Percentiles rank a stretch among this genome's conserved stretches.
These are phyloP conservation scores for Panthera leo DNA, from an alignment of 2,113 vertebrate genomes.

Conservation along the genomic window DNA sequence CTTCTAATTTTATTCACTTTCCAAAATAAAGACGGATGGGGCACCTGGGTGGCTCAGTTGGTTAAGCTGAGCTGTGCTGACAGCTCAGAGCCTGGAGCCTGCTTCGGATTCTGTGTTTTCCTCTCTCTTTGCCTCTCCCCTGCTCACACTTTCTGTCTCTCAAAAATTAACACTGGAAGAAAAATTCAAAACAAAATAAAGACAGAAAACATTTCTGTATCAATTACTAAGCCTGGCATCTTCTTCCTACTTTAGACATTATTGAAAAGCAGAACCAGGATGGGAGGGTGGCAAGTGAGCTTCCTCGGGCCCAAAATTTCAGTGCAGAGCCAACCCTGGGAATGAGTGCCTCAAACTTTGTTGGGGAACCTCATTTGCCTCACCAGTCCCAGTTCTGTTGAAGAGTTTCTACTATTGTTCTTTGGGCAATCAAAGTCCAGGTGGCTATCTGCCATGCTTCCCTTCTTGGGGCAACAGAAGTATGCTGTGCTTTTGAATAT, in stretches of 20 bases:
- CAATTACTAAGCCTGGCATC: neutral
- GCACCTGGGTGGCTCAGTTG: no score
- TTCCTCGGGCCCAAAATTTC: neutral
- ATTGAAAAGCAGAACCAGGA: neutral
- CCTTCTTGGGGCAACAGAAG: neutral
- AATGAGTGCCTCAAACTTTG: neutral
- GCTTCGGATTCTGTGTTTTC: no score
- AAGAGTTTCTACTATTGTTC: neutral
- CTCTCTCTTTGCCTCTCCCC: no score
- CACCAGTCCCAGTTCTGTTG: neutral
- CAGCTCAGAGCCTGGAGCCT: no score
- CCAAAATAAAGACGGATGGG: conserved; percentile 13
- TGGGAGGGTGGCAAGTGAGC: neutral
- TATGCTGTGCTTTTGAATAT: neutral
- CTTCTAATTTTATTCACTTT: conserved; percentile 13
- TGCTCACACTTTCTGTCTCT: no score
- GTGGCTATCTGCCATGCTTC: neutral
- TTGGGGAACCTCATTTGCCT: neutral
- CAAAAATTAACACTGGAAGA: no score
- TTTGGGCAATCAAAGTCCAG: neutral
- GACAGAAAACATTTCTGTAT: neutral
- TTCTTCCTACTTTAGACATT: neutral
- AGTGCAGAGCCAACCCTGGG: neutral
- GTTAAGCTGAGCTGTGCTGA: no score
- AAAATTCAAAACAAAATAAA: no score